Base-by-base conservation (phyloP, 2,113 vertebrate species). In the Neogobius melanostomus region DNA sequence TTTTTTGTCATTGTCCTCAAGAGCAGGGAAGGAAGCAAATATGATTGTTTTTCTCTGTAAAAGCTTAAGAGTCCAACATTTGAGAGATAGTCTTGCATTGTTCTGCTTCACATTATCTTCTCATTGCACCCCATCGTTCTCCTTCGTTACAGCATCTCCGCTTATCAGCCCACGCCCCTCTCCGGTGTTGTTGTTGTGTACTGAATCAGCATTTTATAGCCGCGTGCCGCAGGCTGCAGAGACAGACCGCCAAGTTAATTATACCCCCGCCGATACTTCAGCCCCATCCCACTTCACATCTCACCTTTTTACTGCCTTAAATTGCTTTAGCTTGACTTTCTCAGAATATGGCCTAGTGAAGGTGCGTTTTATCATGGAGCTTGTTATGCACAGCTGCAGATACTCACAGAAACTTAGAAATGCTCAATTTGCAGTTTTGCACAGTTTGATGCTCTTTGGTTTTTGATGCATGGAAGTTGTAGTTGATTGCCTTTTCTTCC, bases 131-230 rank as follows among this genome's bases (percentile, higher is more conserved):
- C 28, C 50, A n/a, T 47, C 53, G 17, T 61, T 62, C 64, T 15
- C 28, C 61, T 50, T 48, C 69, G 36, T 70, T 43, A 71, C 72
- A 85, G 80, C 80, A 72, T 72, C 69, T 45, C 60, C 65, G 63
- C 71, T 52, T 79, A 72, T 69, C 70, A 65, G 76, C 77, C 68
- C 68, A 54, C 36, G 51, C 79, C 74, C 65, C 73, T 64, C 71
- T 49, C 64, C 51, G 1, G 2, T 81, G 66, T 75, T 63, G 52
- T 73, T 82, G 61, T 86, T 82, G 82, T 82, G 72, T 85, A 84
- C 88, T 91, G 89, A 89, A 84, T 91, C 90, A 91, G 90, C 89
- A 85, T 79, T 91, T 89, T 68, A 59, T 73, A 86, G 82, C 84
- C 79, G 71, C 81, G 54, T 89, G 86, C 88, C 80, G 80, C 88